Percentiles rank a stretch among this genome's conserved stretches.
Conservation (phyloP, 2,113 vertebrate species). For the Indicator indicator region DNA sequence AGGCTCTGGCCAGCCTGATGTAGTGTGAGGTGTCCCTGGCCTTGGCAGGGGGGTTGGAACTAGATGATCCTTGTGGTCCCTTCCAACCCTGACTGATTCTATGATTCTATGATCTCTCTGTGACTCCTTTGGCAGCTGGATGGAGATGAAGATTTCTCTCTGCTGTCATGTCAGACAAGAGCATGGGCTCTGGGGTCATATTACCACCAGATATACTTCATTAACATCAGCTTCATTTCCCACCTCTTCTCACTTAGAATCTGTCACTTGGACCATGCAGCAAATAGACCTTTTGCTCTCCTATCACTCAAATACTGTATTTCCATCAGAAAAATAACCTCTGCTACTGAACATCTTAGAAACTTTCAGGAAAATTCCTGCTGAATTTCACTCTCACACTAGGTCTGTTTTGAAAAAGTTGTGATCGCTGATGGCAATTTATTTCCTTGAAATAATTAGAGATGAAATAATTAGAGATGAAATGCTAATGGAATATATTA, state of each 20-base stretch:
- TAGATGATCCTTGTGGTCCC: too few relatives aligned
- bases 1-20: too few relatives aligned
- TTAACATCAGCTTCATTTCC: slow-evolving; percentile 28
- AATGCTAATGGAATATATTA: background rate
- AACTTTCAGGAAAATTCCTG: slow-evolving; percentile 20
- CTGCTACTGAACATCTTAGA: background rate
- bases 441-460: slow-evolving; percentile 15
- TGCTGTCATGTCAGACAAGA: slow-evolving; percentile 30
- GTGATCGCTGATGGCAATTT: background rate
- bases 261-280: slow-evolving; percentile 6
- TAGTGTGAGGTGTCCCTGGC: too few relatives aligned
- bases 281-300: slow-evolving; percentile 35
- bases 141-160: background rate
- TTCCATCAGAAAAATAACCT: background rate
- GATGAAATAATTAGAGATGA: background rate
- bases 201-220: slow-evolving; percentile 6
- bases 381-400: background rate
- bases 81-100: too few relatives aligned
- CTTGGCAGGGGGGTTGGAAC: too few relatives aligned
- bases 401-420: background rate
- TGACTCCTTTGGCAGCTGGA: background rate
- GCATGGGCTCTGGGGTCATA: background rate
- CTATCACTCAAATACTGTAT: slow-evolving; percentile 31
- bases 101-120: background rate
- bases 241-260: slow-evolving; percentile 11